Percentiles rank a stretch among this genome's conserved stretches.
Evolutionary conservation across 2,888 invertebrate genomes (phyloP).

Genomic region (Synanthedon vespiformis): DNA sequence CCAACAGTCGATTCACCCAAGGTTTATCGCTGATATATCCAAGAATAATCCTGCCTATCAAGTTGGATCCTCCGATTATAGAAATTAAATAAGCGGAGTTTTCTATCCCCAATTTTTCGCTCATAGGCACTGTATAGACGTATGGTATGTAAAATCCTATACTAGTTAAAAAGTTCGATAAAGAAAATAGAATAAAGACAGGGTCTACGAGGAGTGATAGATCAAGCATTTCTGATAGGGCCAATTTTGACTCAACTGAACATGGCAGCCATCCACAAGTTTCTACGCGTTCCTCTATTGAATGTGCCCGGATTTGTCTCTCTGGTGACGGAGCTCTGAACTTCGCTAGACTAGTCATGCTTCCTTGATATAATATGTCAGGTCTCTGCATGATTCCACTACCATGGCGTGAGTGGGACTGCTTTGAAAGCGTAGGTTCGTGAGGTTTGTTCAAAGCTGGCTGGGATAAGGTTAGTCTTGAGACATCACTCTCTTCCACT

Average conservation of each 20-base stretch:
- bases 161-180: constrained; percentile 96
- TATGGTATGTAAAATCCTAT: constrained; percentile 96
- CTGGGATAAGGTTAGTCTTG: constrained; percentile 77
- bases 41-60: constrained; percentile 87
- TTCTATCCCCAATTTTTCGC: constrained; percentile 71
- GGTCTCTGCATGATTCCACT: constrained; percentile 87
- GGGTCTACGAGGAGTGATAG: constrained; percentile 85
- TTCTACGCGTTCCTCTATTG: constrained; percentile 50
- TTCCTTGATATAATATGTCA: constrained; percentile 91
- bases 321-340: constrained; percentile 66
- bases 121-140: constrained; percentile 84
- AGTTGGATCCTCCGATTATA: constrained; percentile 88
- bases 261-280: constrained; percentile 74
- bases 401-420: constrained; percentile 57
- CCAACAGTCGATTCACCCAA: constrained; percentile 89
- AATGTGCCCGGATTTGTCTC: constrained; percentile 28
- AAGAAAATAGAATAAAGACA: constrained; percentile 88
- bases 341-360: constrained; percentile 68
- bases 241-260: constrained; percentile 77
- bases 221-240: constrained; percentile 86
- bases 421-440: constrained; percentile 34
- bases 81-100: constrained; percentile 80
- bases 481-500: constrained; percentile 46
- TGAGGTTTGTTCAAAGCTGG: constrained; percentile 72
- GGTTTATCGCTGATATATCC: constrained; percentile 91